Conservation (phyloP, 2,797 vertebrate genomes). For the Diceros bicornis region DNA sequence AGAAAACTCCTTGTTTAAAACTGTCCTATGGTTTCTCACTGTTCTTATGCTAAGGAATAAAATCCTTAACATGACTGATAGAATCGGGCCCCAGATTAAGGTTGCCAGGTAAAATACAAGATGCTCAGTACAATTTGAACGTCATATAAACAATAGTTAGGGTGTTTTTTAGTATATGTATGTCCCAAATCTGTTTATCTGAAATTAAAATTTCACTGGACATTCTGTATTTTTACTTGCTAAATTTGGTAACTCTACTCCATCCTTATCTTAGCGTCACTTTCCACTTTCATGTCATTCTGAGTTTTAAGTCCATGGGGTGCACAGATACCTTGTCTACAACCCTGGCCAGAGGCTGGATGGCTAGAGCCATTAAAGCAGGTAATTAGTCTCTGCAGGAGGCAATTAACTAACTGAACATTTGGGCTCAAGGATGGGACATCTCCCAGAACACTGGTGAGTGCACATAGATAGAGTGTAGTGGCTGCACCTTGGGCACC, state of each 20-base stretch:
- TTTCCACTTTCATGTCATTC: background rate
- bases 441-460: background rate
- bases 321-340: background rate
- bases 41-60: conserved; percentile 2
- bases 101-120: background rate
- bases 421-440: background rate
- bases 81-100: background rate
- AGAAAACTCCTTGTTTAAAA: background rate
- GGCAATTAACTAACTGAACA: conserved; percentile 11
- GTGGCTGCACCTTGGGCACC: background rate
- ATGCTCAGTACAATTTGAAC: background rate
- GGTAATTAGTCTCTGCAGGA: background rate
- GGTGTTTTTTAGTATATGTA: background rate
- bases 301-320: background rate
- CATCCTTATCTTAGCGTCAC: background rate
- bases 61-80: background rate
- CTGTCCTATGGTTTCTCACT: background rate
- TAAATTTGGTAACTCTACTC: background rate
- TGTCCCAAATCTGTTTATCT: background rate
- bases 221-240: background rate
- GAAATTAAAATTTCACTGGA: background rate
- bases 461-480: background rate
- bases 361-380: background rate
- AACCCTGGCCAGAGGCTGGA: background rate
- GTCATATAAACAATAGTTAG: background rate